Base-by-base conservation (phyloP, 2,888 invertebrate species). In the Mythimna ferrago region DNA sequence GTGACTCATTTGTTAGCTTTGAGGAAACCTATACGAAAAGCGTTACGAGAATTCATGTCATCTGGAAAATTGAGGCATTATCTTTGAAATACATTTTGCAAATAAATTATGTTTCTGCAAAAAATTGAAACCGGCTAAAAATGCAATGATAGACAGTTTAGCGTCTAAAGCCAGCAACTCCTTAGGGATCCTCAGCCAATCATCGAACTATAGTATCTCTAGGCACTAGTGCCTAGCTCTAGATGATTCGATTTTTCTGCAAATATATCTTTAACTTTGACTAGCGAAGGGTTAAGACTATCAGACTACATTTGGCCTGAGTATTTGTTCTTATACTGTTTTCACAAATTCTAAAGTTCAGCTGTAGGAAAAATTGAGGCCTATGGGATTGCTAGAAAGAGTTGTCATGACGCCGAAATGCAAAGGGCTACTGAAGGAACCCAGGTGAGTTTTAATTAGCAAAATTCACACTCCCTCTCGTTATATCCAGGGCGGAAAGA, bases 31-130 rank as follows among this genome's bases (percentile, higher is more conserved):
- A 57, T 57, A 19, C 51, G 38, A 63, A 21, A 58, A 73, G 14
- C n/a, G 53, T 70, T 48, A 54, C 48, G 48, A 56, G 64, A 64
- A 60, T 7, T 41, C 32, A 41, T 10, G 11, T 60, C 48, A 57
- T 26, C 41, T 71, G 64, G 60, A 77, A 77, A 77, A 26, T 61
- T 32, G 19, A 6, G 35, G 48, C 26, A 7, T 68, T 11, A 7
- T 26, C 9, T 65, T 21, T 65, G 38, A 21, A 16, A 35, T 16
- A 19, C 16, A 19, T 58, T 35, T 48, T 11, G 32, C 6, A n/a
- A 57, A 44, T 57, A n/a, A 48, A n/a, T 44, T 26, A 35, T 19
- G 9, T 38, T 60, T 32, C n/a, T 16, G 5, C 4, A 0, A 62
- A 62, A 60, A 44, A 6, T 0, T n/a, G 1, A 9, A 0, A 38